These are phyloP conservation scores for Uloborus diversus DNA, from an alignment of 1,140 invertebrate species.

Conservation along the genomic window DNA sequence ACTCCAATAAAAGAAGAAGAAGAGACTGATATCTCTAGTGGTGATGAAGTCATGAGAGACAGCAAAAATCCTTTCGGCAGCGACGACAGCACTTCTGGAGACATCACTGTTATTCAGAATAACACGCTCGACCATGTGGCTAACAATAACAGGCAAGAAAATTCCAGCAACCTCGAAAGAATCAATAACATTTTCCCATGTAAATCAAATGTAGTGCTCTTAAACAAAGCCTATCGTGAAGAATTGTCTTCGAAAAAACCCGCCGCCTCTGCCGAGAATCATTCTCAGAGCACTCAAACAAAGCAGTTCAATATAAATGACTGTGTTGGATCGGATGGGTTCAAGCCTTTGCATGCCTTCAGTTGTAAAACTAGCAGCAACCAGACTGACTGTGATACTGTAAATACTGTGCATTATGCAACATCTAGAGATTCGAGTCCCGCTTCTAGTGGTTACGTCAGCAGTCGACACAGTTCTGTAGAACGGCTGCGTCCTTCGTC, in stretches of 20 bases:
- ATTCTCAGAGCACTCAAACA: slow-evolving; percentile 57
- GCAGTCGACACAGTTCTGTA: slow-evolving; percentile 53
- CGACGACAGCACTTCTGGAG: slow-evolving; percentile 57
- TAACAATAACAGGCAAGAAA: not conserved
- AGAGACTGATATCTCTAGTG: slow-evolving; percentile 57
- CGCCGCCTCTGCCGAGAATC: slow-evolving; percentile 11
- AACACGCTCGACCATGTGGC: not conserved
- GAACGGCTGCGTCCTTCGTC: slow-evolving; percentile 30
- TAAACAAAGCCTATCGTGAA: slow-evolving; percentile 14
- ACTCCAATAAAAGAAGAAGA: slow-evolving; percentile 61
- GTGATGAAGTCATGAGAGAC: slow-evolving; percentile 59
- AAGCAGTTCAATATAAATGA: slow-evolving; percentile 54
- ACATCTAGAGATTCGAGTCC: slow-evolving; percentile 53
- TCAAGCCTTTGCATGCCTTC: slow-evolving; percentile 19
- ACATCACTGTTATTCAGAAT: slow-evolving; percentile 47
- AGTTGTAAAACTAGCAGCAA: slow-evolving; percentile 44
- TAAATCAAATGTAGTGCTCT: slow-evolving; percentile 33
- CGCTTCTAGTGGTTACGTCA: slow-evolving; percentile 54
- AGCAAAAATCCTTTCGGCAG: slow-evolving; percentile 56
- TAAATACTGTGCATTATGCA: slow-evolving; percentile 32
- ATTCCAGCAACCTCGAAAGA: slow-evolving; percentile 19
- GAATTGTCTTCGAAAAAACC: not conserved
- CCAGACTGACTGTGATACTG: slow-evolving; percentile 36
- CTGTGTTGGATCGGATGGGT: slow-evolving; percentile 18
- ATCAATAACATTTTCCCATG: slow-evolving; percentile 56